Evolutionary conservation across 2,888 invertebrate genomes (phyloP).

Genomic region (Eucriotettix oculatus): DNA sequence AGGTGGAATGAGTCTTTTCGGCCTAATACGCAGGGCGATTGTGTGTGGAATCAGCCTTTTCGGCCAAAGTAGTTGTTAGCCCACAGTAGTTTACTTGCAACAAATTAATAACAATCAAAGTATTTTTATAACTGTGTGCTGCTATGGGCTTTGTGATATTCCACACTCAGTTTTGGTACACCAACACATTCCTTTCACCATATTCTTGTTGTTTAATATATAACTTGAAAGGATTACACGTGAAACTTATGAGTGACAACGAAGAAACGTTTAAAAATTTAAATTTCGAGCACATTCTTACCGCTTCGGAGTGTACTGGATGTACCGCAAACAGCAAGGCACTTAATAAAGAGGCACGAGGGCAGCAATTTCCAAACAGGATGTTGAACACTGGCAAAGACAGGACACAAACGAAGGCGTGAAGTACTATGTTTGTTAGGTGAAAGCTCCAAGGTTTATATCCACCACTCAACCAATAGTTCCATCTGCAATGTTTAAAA

Average conservation of each 20-base stretch:
- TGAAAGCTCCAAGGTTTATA: conserved; percentile 43
- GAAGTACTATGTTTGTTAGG: conserved; percentile 57
- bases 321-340: conserved; percentile 73
- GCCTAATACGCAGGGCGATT: too few relatives aligned
- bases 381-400: conserved; percentile 32
- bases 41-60: too few relatives aligned
- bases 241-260: too few relatives aligned
- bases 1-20: too few relatives aligned
- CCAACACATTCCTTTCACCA: too few relatives aligned
- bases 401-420: conserved; percentile 40
- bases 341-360: conserved; percentile 38
- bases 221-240: too few relatives aligned
- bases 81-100: too few relatives aligned
- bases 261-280: too few relatives aligned
- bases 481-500: conserved; percentile 31
- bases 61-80: too few relatives aligned
- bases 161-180: too few relatives aligned
- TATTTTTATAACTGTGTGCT: neutral
- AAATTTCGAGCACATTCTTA: conserved; percentile 21
- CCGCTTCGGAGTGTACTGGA: conserved; percentile 86
- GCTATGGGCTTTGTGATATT: neutral
- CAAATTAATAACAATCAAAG: neutral
- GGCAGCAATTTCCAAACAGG: conserved; percentile 23
- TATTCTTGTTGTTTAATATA: too few relatives aligned
- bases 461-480: conserved; percentile 44